Evolutionary conservation across 1,140 invertebrate genomes (phyloP).

Genomic region (Neocloeon triangulifer): DNA sequence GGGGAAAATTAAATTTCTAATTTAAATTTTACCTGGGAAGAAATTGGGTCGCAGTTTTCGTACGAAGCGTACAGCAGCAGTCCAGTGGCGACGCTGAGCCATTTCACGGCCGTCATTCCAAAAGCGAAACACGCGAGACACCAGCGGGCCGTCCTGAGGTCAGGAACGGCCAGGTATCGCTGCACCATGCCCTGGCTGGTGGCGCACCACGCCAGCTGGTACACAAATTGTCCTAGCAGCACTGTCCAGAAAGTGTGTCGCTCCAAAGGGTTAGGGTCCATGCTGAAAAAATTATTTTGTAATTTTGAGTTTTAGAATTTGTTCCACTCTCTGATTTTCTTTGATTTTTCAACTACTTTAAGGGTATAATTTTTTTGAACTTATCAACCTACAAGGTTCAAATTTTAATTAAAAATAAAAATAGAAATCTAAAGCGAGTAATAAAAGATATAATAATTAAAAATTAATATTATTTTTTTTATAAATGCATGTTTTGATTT

Average conservation of each 20-base stretch:
- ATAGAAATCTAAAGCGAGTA: too few relatives aligned
- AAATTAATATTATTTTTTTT: too few relatives aligned
- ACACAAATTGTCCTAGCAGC: background rate
- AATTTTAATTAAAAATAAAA: too few relatives aligned
- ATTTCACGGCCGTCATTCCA: background rate
- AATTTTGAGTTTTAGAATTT: too few relatives aligned
- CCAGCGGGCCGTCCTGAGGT: background rate
- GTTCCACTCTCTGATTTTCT: too few relatives aligned
- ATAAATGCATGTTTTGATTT: too few relatives aligned
- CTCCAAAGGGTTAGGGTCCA: background rate
- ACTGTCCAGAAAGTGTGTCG: conserved; percentile 1
- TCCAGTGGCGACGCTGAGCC: background rate
- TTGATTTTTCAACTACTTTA: too few relatives aligned
- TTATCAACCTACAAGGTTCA: too few relatives aligned
- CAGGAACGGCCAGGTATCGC: background rate
- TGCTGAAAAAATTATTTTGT: background rate
- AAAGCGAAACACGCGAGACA: too few relatives aligned
- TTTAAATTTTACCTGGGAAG: background rate
- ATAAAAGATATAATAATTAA: too few relatives aligned
- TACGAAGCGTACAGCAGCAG: background rate
- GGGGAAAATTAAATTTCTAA: background rate
- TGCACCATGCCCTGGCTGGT: background rate
- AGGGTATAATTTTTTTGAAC: too few relatives aligned
- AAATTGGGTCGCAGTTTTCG: background rate
- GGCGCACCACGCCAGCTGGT: background rate